Conservation (phyloP, 23 tunicate species). For the Ciona savignyi region DNA sequence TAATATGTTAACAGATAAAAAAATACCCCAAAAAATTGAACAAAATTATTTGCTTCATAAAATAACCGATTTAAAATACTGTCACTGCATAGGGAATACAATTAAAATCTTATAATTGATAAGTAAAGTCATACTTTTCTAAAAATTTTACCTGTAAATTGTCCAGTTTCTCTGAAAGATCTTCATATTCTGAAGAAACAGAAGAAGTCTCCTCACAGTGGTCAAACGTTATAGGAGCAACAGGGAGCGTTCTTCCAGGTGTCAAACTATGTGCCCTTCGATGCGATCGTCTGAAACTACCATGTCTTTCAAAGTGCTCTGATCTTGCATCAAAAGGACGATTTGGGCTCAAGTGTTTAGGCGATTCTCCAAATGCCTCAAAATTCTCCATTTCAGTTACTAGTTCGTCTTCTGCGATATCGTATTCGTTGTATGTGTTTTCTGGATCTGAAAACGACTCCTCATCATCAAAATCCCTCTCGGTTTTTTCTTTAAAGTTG, state of each 20-base stretch:
- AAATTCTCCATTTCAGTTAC: slow-evolving; percentile 63
- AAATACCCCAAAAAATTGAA: no score
- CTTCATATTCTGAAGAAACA: slow-evolving; percentile 65
- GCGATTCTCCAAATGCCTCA: slow-evolving; percentile 54
- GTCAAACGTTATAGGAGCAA: neutral
- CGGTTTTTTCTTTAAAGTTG: no score
- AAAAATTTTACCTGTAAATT: slow-evolving; percentile 40
- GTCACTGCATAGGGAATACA: no score
- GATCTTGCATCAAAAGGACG: slow-evolving; percentile 11
- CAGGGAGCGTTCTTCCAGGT: neutral
- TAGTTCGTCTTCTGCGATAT: slow-evolving; percentile 77
- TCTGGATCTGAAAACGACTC: slow-evolving; percentile 84
- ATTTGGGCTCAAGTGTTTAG: slow-evolving; percentile 36
- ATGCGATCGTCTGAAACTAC: slow-evolving; percentile 45
- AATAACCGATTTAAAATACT: no score
- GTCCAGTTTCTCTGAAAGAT: slow-evolving; percentile 76
- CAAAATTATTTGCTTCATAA: no score
- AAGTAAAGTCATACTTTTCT: neutral
- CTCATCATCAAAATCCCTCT: slow-evolving; percentile 13
- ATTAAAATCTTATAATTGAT: neutral
- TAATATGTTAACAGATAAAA: no score
- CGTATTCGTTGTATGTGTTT: slow-evolving; percentile 90
- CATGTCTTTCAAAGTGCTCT: slow-evolving; percentile 11
- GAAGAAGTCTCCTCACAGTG: slow-evolving; percentile 32
- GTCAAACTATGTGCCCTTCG: slow-evolving; percentile 21